Percentiles rank a stretch among this genome's conserved stretches.
phyloP scores from a whole-genome alignment of 37 sponge, comb jelly and placozoan genomes.

The Oscarella lobularis region DNA sequence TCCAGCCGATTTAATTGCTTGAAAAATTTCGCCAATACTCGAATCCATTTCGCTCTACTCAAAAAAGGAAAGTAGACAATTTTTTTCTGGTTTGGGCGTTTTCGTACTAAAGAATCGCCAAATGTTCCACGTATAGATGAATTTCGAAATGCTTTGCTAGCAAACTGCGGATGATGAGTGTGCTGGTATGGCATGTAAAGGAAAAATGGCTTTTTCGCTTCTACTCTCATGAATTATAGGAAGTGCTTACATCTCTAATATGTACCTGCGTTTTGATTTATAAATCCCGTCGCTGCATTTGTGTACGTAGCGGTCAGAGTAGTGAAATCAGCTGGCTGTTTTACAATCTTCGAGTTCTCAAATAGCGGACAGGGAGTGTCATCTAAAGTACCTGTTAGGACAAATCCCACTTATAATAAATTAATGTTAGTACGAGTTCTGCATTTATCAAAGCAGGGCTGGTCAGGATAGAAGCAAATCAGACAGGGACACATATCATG shows the following conservation, averaged over 20 bases:
- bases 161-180: constrained; percentile 65
- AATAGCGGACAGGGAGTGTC: constrained; percentile 45
- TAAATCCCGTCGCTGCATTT: constrained; percentile 42
- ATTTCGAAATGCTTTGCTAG: constrained; percentile 50
- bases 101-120: constrained; percentile 54
- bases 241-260: no score
- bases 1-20: constrained; percentile 28
- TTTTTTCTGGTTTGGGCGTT: no score
- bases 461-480: constrained; percentile 50
- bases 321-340: constrained; percentile 58
- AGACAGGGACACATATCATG: constrained; percentile 61
- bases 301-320: constrained; percentile 28
- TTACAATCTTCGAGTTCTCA: constrained; percentile 33
- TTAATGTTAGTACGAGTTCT: neutral
- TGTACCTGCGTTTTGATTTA: constrained; percentile 34
- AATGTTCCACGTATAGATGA: constrained; percentile 34
- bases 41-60: constrained; percentile 60
- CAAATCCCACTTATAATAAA: neutral
- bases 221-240: no score
- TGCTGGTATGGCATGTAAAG: constrained; percentile 71
- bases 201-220: constrained; percentile 35
- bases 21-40: constrained; percentile 44
- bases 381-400: no score
- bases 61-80: no score
- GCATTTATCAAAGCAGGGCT: constrained; percentile 29